A percentile compares a stretch with the other conserved stretches of the same genome.
These are phyloP conservation scores for Oreocharis arfaki DNA, from an alignment of 2,113 vertebrate species.

Conservation along the genomic window DNA sequence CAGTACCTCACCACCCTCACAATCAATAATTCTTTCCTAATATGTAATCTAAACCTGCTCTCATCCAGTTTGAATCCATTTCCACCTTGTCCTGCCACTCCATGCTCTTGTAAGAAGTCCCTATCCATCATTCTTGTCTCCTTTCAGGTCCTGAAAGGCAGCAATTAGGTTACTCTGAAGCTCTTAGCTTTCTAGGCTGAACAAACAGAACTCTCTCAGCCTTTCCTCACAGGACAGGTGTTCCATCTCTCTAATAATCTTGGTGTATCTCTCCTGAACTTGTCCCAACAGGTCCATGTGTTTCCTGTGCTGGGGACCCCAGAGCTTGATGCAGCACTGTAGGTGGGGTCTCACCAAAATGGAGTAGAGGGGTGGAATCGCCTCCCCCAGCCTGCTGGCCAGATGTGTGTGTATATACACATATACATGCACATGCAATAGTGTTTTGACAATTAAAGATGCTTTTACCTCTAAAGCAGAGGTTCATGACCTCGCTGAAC, in stretches of 20 bases:
- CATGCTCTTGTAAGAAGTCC: background rate
- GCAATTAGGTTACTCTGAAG: background rate
- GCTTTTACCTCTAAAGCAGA: background rate
- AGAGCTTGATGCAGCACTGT: background rate
- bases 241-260: too few species aligned
- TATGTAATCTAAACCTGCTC: background rate
- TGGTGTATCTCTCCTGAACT: background rate
- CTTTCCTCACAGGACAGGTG: background rate
- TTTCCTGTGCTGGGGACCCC: background rate
- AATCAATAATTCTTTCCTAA: background rate
- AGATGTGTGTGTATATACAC: rapidly evolving
- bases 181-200: background rate
- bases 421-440: rapidly evolving
- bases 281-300: background rate
- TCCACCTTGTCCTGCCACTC: background rate
- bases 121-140: background rate
- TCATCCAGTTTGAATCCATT: background rate
- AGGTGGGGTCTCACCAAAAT: background rate
- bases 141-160: background rate
- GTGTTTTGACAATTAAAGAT: background rate
- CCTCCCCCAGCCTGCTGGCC: background rate
- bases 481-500: background rate
- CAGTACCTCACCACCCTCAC: background rate
- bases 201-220: background rate
- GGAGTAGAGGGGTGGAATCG: background rate